Base-by-base conservation (phyloP, 2,888 invertebrate species). In the Pimpla rufipes region DNA sequence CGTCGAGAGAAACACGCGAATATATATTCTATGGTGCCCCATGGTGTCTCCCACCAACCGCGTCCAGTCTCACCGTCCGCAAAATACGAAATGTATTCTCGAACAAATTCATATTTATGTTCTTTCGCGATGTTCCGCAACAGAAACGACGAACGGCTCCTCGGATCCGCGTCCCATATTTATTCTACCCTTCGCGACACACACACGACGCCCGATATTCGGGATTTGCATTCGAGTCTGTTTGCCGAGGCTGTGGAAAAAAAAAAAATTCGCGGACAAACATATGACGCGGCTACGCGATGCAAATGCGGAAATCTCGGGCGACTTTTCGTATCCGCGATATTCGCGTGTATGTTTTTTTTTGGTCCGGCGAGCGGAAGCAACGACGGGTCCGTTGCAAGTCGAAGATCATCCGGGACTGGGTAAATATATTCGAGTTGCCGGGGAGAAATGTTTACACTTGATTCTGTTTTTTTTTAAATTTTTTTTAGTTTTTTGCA, bases 51-150 rank as follows among this genome's bases (percentile, higher is more conserved):
- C n/a, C n/a, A n/a, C n/a, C 18, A 70, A n/a, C 70, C n/a, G 42
- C 16, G 11, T n/a, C n/a, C 29, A 16, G n/a, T 59, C 59, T 16
- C 55, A 16, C 40, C n/a, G 40, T 71, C 71, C 71, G 67, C 68
- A 66, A 83, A 83, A 74, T 64, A 77, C 62, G 62, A 83, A 83
- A 68, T 64, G 71, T 73, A 83, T 83, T 83, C 71, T 67, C 76
- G 67, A 73, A 77, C 68, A 55, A 80, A 80, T 83, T 80, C 80
- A 80, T 83, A 83, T 80, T 83, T 74, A 80, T 77, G 68, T 68
- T 21, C 62, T 73, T 74, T 77, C 77, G 73, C 83, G 50, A 29
- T 29, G 5, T 29, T 29, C 29, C 2, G 5, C 2, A 29, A 29
- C 3, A 29, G 29, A 29, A 29, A 29, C 29, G 29, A n/a, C n/a